Conservation (phyloP, 2,888 invertebrate genomes). For the Luperina testacea region DNA sequence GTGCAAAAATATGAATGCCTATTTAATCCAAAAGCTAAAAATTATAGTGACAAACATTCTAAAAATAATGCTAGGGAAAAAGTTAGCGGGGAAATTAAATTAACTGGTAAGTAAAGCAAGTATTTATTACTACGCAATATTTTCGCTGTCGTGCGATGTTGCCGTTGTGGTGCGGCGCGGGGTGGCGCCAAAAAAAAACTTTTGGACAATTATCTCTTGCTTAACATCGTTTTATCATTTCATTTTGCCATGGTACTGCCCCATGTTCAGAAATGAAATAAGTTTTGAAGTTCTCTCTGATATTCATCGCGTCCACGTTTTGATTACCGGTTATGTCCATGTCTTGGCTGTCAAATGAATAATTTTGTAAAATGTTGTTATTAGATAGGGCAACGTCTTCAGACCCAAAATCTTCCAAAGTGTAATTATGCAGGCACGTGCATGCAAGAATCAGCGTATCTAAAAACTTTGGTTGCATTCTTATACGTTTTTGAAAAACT, state of each 20-base stretch:
- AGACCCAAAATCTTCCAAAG: constrained; percentile 37
- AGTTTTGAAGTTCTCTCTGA: constrained; percentile 49
- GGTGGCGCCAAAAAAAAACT: not conserved
- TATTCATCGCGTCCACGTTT: constrained; percentile 45
- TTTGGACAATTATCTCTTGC: not conserved
- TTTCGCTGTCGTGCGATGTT: constrained; percentile 1
- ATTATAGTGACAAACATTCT: no score
- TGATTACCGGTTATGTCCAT: constrained; percentile 44
- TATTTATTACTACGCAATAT: constrained; percentile 9
- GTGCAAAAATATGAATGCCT: no score
- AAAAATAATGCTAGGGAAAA: no score
- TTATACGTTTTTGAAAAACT: constrained; percentile 29
- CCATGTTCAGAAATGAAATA: constrained; percentile 52
- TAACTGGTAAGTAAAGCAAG: no score
- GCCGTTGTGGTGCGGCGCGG: no score
- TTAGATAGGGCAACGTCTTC: constrained; percentile 43
- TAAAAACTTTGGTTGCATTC: constrained; percentile 46
- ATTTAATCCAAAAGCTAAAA: no score
- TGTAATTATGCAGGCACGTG: constrained; percentile 46
- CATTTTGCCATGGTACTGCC: constrained; percentile 40
- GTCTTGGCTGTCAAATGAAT: constrained; percentile 38
- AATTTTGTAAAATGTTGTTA: constrained; percentile 52
- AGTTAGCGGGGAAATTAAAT: no score
- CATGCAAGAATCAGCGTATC: constrained; percentile 51
- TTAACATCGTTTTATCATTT: constrained; percentile 42